Percentiles rank a stretch among this genome's conserved stretches.
Evolutionary conservation across 92 coral and sea anemone species (phyloP).

Genomic region (Scolanthus callimorphus): DNA sequence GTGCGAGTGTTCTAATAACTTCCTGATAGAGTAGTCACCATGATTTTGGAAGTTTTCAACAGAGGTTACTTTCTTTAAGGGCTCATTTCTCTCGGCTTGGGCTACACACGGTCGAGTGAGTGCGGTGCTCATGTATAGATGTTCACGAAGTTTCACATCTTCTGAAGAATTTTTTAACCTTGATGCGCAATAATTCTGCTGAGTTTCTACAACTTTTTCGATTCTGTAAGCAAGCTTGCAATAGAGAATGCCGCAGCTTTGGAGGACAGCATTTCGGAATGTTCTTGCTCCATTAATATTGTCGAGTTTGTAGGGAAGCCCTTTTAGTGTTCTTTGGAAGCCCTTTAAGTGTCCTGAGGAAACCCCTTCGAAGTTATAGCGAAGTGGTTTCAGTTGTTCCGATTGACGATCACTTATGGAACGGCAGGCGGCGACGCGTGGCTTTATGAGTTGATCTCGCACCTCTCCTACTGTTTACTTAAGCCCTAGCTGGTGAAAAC

Average conservation of each 20-base stretch:
- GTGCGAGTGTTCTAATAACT: slow-evolving; percentile 22
- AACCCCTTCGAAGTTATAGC: no score
- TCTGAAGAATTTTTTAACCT: background rate
- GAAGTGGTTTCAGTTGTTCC: background rate
- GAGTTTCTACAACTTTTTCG: background rate
- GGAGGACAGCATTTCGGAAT: slow-evolving; percentile 55
- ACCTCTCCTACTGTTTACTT: slow-evolving; percentile 61
- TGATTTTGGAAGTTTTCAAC: background rate
- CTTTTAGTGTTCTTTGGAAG: no score
- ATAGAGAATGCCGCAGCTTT: slow-evolving; percentile 85
- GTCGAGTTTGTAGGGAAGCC: no score
- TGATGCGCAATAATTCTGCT: slow-evolving; percentile 20
- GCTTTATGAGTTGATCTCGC: slow-evolving; percentile 21
- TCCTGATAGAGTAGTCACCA: slow-evolving; percentile 36
- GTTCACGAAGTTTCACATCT: background rate
- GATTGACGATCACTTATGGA: no score
- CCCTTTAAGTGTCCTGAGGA: no score
- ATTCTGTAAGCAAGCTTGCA: slow-evolving; percentile 56
- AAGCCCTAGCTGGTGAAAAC: slow-evolving; percentile 23
- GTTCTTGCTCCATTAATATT: slow-evolving; percentile 12
- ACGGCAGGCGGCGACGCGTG: no score
- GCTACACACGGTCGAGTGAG: no score
- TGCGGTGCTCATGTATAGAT: background rate
- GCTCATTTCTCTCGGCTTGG: background rate
- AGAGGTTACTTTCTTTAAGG: background rate